phyloP scores from a whole-genome alignment of 2,113 vertebrate species.

The Rhineura floridana region DNA sequence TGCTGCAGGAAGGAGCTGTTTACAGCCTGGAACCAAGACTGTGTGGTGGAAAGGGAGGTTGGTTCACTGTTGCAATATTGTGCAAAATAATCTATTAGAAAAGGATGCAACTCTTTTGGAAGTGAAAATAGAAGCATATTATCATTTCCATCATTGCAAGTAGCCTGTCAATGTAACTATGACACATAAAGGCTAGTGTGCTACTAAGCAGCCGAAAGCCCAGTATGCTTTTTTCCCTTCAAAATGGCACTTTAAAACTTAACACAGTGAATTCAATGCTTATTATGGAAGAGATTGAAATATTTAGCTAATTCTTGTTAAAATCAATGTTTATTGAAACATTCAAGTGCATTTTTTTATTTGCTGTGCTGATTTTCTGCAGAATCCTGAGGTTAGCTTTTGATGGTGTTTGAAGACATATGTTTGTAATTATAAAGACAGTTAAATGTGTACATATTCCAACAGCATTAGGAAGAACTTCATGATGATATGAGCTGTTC shows the following conservation, averaged over 20 bases:
- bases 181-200: background rate
- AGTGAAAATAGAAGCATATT: background rate
- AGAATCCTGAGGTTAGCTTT: background rate
- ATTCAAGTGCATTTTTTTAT: background rate
- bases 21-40: constrained; percentile 91
- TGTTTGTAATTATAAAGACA: background rate
- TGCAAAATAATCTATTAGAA: background rate
- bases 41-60: constrained; percentile 94
- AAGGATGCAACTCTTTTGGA: background rate
- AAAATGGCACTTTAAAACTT: background rate
- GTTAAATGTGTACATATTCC: background rate
- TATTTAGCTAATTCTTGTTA: background rate
- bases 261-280: background rate
- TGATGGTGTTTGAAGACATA: background rate
- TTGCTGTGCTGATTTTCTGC: background rate
- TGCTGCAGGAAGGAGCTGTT: constrained; percentile 77
- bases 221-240: background rate
- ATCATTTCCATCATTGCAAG: background rate
- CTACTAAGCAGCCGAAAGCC: background rate
- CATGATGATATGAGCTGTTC: too few relatives aligned
- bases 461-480: background rate
- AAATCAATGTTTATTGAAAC: background rate
- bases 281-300: background rate
- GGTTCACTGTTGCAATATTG: background rate
- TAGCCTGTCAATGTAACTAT: background rate